Conservation (phyloP, 1,140 invertebrate species). For the Drosophila trapezifrons region DNA sequence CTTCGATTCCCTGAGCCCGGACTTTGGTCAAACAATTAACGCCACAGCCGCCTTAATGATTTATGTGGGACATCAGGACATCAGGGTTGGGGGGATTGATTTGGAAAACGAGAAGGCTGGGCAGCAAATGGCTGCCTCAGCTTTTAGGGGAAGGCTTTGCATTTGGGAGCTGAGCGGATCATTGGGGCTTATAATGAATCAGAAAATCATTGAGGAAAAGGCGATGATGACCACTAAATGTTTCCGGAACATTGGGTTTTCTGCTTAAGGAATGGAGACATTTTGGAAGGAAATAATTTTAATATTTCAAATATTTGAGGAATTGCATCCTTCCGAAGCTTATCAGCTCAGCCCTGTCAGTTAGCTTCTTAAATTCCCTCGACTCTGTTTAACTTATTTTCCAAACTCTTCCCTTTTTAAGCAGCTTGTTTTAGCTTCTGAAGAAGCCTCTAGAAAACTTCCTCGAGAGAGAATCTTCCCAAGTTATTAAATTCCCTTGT, state of each 20-base stretch:
- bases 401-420: neutral
- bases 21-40: constrained; percentile 77
- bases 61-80: constrained; percentile 58
- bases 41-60: constrained; percentile 70
- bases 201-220: constrained; percentile 29
- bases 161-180: constrained; percentile 17
- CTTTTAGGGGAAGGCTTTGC: constrained; percentile 15
- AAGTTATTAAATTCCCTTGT: constrained; percentile 34
- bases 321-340: neutral
- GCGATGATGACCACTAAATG: constrained; percentile 11
- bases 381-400: neutral
- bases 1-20: constrained; percentile 28
- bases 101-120: constrained; percentile 19
- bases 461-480: constrained; percentile 4
- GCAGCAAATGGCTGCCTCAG: constrained; percentile 15
- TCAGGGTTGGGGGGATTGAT: constrained; percentile 10
- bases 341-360: neutral
- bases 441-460: constrained; percentile 19
- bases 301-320: neutral
- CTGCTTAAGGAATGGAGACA: neutral
- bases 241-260: constrained; percentile 3
- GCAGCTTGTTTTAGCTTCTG: neutral
- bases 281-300: neutral
- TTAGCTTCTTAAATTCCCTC: neutral
- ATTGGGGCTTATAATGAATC: constrained; percentile 40